Conservation (phyloP, 2,888 invertebrate species). For the Tenthredo amoena region DNA sequence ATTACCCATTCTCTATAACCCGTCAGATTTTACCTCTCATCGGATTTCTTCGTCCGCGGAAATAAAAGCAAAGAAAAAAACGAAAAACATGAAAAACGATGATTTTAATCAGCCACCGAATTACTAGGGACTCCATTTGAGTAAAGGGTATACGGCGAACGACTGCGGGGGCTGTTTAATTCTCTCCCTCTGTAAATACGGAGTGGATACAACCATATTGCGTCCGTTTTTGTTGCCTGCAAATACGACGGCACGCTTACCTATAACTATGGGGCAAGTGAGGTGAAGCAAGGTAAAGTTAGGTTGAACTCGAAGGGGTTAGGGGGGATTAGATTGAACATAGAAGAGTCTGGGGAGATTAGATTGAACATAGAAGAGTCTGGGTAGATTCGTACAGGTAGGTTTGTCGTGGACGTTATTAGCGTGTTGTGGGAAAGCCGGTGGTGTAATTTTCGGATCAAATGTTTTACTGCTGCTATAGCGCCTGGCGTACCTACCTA, state of each 20-base stretch:
- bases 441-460: constrained; percentile 61
- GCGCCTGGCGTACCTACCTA: constrained; percentile 35
- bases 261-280: constrained; percentile 29
- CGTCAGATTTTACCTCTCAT: not conserved
- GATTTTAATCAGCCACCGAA: not conserved
- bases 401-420: constrained; percentile 53
- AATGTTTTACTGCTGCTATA: constrained; percentile 59
- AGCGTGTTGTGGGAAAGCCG: constrained; percentile 53
- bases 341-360: constrained; percentile 3
- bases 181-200: constrained; percentile 19
- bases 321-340: constrained; percentile 43
- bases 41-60: not conserved
- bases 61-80: not conserved
- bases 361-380: constrained; percentile 18
- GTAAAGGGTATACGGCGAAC: constrained; percentile 9
- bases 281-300: not conserved
- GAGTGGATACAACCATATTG: constrained; percentile 36
- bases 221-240: constrained; percentile 21
- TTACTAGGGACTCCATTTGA: constrained; percentile 1
- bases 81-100: not conserved
- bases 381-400: constrained; percentile 34
- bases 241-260: constrained; percentile 33
- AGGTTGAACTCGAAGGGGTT: constrained; percentile 9
- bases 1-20: not conserved
- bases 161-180: constrained; percentile 23